These are phyloP conservation scores for Sceliomorpha sp. DNA, from an alignment of 2,888 invertebrate genomes.

Conservation along the genomic window DNA sequence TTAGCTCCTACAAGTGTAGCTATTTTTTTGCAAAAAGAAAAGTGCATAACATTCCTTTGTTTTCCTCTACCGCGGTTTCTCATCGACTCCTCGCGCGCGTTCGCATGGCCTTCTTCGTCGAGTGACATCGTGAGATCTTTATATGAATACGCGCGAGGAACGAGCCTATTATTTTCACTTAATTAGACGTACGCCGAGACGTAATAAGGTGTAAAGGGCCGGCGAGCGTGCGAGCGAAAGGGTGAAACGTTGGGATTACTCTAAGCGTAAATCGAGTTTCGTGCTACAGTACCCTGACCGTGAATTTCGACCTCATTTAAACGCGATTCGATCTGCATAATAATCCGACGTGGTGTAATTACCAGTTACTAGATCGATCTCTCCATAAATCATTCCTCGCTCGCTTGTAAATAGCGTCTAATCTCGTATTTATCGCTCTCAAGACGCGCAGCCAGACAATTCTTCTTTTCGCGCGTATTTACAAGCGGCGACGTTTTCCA, in stretches of 20 bases:
- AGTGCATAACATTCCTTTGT: no score
- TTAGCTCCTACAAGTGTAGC: no score
- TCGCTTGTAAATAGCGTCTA: not conserved
- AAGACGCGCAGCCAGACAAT: no score
- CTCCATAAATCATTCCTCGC: slow-evolving; percentile 27
- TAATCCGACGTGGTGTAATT: slow-evolving; percentile 25
- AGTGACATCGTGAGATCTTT: not conserved
- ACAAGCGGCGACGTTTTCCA: no score
- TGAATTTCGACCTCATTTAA: slow-evolving; percentile 31
- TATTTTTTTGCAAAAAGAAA: no score
- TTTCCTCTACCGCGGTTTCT: no score
- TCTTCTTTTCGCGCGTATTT: no score
- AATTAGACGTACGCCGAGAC: slow-evolving; percentile 18
- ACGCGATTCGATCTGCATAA: slow-evolving; percentile 29
- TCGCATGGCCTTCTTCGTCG: no score
- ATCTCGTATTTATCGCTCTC: no score
- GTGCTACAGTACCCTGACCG: slow-evolving; percentile 23
- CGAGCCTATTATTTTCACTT: slow-evolving; percentile 29
- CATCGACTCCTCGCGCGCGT: no score
- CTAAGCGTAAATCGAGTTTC: slow-evolving; percentile 5
- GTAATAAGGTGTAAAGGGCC: slow-evolving; percentile 10
- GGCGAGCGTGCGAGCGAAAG: slow-evolving; percentile 14
- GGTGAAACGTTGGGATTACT: slow-evolving; percentile 23
- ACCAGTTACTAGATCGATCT: slow-evolving; percentile 14
- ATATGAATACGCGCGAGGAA: not conserved